These are phyloP conservation scores for Stegodyphus dumicola DNA, from an alignment of 1,140 invertebrate genomes.

Conservation along the genomic window DNA sequence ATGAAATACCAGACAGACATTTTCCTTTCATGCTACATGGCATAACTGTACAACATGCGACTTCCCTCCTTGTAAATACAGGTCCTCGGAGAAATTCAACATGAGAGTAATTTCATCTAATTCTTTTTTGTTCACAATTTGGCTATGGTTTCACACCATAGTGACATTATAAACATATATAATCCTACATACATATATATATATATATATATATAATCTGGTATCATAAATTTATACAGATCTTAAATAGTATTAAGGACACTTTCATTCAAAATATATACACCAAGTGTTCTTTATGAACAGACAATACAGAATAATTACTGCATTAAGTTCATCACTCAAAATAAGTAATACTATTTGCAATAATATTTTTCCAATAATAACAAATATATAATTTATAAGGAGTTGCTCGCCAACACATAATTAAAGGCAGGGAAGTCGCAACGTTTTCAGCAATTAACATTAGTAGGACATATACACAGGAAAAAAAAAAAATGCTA, in stretches of 20 bases:
- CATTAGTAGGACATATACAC: constrained; percentile 47
- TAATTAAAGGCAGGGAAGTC: constrained; percentile 20
- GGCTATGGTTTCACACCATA: no score
- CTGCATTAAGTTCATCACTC: not conserved
- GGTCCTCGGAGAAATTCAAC: no score
- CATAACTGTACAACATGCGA: constrained; percentile 39
- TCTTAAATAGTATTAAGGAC: constrained; percentile 17
- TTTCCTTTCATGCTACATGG: not conserved
- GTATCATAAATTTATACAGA: no score
- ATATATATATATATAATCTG: no score
- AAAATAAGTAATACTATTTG: not conserved
- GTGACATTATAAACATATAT: not conserved
- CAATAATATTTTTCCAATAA: not conserved
- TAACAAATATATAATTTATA: not conserved
- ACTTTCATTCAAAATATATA: constrained; percentile 50
- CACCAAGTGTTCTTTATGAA: not conserved
- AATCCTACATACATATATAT: not conserved
- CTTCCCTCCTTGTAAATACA: constrained; percentile 2
- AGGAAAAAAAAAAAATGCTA: constrained; percentile 50
- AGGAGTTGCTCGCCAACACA: not conserved
- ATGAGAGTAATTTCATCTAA: not conserved
- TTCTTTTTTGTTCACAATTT: constrained; percentile 2
- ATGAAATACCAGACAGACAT: constrained; percentile 11
- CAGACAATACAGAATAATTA: not conserved
- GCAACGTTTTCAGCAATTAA: not conserved